Evolutionary conservation across 2,888 invertebrate species (phyloP).

Genomic region (Pilophorus perplexus): DNA sequence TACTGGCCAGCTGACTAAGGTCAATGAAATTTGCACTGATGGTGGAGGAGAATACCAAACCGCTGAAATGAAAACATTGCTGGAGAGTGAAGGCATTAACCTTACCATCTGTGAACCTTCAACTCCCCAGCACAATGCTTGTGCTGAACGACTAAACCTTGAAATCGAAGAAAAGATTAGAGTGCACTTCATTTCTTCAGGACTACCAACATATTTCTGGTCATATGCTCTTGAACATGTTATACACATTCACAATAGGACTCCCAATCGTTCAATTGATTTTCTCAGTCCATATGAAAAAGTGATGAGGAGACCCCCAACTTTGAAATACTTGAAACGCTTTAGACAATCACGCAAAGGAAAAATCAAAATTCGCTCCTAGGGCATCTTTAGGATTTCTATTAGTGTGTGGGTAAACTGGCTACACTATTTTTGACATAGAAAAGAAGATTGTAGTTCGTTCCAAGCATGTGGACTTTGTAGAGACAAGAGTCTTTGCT

Average conservation of each 20-base stretch:
- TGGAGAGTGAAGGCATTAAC: background rate
- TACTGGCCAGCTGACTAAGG: too few relatives aligned
- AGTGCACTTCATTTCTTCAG: background rate
- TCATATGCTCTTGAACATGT: background rate
- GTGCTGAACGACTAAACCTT: conserved; percentile 1
- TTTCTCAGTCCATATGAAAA: background rate
- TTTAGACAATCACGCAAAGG: background rate
- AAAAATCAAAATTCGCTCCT: conserved; percentile 9
- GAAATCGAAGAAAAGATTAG: conserved; percentile 13
- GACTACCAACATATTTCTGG: background rate
- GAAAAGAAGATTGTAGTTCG: background rate
- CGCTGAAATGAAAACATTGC: too few relatives aligned
- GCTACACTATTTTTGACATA: background rate
- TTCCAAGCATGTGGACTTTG: conserved; percentile 15
- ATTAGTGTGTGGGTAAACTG: background rate
- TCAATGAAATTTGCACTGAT: too few relatives aligned
- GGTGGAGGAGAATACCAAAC: too few relatives aligned
- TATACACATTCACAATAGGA: conserved; percentile 1
- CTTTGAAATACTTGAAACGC: background rate
- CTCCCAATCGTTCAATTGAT: background rate
- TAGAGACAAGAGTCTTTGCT: background rate
- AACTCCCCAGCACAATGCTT: conserved; percentile 2
- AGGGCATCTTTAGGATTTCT: background rate
- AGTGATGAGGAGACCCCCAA: background rate
- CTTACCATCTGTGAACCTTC: background rate